phyloP scores from a whole-genome alignment of 2,113 vertebrate species.

The Grallaria varia region DNA sequence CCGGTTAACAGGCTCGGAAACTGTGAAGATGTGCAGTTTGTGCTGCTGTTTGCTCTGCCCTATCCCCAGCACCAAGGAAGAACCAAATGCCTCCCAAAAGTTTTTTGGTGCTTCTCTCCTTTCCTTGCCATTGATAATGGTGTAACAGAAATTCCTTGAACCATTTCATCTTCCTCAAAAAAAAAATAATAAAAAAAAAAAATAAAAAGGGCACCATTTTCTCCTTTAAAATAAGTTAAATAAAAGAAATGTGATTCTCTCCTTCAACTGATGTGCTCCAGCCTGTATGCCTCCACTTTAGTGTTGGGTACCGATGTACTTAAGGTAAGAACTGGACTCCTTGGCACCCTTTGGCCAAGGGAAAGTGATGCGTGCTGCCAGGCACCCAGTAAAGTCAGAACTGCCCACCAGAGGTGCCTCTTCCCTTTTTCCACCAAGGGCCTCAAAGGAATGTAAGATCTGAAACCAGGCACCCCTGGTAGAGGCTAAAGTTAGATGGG shows the following conservation, averaged over 20 bases:
- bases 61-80: background rate
- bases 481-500: background rate
- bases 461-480: background rate
- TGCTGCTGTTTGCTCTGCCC: background rate
- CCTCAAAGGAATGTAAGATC: background rate
- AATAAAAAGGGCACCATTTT: rapidly evolving
- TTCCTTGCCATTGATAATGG: background rate
- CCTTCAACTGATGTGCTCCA: background rate
- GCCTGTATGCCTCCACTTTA: background rate
- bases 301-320: background rate
- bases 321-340: background rate
- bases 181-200: no score
- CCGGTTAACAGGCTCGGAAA: background rate
- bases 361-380: background rate
- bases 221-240: background rate
- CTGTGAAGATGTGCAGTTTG: background rate
- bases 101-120: background rate
- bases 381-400: background rate
- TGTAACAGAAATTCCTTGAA: background rate
- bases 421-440: background rate
- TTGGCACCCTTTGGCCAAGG: background rate
- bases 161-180: background rate
- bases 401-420: background rate
- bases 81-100: background rate
- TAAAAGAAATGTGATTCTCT: background rate